phyloP scores from a whole-genome alignment of 1,140 invertebrate species.

The Tetramorium alpestre region DNA sequence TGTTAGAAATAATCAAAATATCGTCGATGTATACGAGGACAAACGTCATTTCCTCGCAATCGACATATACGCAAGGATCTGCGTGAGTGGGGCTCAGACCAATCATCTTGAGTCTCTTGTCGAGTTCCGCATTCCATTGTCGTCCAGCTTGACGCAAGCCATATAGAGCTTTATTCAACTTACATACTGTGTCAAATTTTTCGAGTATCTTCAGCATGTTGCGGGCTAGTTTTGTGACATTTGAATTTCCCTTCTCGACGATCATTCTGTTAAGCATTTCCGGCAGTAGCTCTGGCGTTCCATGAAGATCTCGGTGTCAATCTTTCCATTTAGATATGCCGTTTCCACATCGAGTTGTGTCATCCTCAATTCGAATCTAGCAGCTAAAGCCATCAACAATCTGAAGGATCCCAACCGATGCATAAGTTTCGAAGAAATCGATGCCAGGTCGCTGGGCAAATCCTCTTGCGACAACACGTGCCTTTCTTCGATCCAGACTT shows the following conservation, averaged over 20 bases:
- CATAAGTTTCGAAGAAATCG: neutral
- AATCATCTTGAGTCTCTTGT: conserved; percentile 63
- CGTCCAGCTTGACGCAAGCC: conserved; percentile 77
- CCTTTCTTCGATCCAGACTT: neutral
- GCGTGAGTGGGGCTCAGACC: conserved; percentile 64
- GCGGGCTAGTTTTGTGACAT: neutral
- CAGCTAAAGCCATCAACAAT: neutral
- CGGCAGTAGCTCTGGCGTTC: neutral
- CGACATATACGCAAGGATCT: conserved; percentile 78
- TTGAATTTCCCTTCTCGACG: no score
- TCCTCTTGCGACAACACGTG: neutral
- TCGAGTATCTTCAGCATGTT: neutral
- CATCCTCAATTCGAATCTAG: no score
- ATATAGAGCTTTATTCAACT: conserved; percentile 76
- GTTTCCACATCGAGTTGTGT: neutral
- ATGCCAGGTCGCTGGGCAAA: neutral
- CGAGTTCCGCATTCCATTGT: conserved; percentile 72
- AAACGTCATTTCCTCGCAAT: neutral
- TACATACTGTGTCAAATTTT: conserved; percentile 49
- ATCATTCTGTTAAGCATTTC: neutral
- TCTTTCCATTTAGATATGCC: neutral
- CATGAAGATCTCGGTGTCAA: neutral
- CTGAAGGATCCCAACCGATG: neutral
- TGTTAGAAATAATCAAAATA: neutral
- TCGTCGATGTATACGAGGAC: neutral